Percentiles rank a stretch among this genome's conserved stretches.
phyloP scores from a whole-genome alignment of 2,113 vertebrate species.

The Porphyrio hochstetteri region DNA sequence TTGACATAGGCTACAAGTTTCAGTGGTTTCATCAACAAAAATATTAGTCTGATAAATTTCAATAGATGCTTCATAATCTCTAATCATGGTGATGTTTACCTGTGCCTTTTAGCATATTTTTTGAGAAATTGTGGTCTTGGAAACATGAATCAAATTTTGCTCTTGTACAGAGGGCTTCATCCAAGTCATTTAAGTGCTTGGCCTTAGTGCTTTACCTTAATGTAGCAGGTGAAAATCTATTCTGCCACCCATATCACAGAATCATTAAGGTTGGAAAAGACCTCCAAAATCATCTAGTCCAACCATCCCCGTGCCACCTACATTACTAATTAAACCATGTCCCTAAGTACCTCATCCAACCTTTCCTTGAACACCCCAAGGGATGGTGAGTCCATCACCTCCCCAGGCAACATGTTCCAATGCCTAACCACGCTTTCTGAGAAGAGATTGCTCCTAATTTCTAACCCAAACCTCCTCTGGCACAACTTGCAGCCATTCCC shows the following conservation, averaged over 20 bases:
- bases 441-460: too few relatives aligned
- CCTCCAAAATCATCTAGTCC: too few relatives aligned
- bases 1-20: not conserved
- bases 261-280: too few relatives aligned
- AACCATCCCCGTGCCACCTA: too few relatives aligned
- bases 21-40: not conserved
- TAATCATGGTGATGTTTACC: not conserved
- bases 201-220: not conserved
- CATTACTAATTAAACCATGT: too few relatives aligned
- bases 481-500: too few relatives aligned
- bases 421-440: too few relatives aligned
- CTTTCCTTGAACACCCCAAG: too few relatives aligned
- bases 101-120: not conserved
- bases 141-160: not conserved
- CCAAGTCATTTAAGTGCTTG: not conserved
- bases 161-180: not conserved
- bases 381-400: too few relatives aligned
- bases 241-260: not conserved
- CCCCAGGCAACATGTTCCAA: too few relatives aligned
- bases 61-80: not conserved
- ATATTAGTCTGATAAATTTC: not conserved
- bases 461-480: too few relatives aligned
- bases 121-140: not conserved
- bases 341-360: too few relatives aligned
- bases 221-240: not conserved